Percentiles rank a stretch among this genome's conserved stretches.
phyloP scores from a whole-genome alignment of 2,113 vertebrate genomes.

The Rhinoderma darwinii region DNA sequence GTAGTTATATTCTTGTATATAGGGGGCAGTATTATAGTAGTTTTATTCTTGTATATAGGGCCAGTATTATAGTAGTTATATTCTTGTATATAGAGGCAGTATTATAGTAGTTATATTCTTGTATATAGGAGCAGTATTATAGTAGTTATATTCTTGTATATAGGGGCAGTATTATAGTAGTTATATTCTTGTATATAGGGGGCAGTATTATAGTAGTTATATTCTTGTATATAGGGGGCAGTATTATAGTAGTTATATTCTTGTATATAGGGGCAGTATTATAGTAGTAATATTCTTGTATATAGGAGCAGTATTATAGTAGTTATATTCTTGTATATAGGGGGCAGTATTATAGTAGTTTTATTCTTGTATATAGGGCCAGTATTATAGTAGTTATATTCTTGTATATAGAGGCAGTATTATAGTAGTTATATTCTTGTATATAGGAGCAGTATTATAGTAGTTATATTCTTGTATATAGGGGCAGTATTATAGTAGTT shows the following conservation, averaged over 20 bases:
- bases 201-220: too few relatives aligned
- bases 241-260: not conserved
- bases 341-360: slow-evolving; percentile 13
- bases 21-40: not conserved
- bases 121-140: too few relatives aligned
- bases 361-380: not conserved
- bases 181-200: too few relatives aligned
- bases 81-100: not conserved
- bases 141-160: too few relatives aligned
- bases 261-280: not conserved
- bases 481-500: too few relatives aligned
- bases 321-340: not conserved
- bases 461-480: too few relatives aligned
- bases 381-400: not conserved
- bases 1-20: too few relatives aligned
- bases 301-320: not conserved
- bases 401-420: not conserved
- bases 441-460: too few relatives aligned
- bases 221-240: too few relatives aligned
- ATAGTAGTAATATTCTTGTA: not conserved
- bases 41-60: not conserved
- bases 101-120: not conserved
- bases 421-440: too few relatives aligned
- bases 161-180: too few relatives aligned
- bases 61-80: not conserved